Base-by-base conservation (phyloP, 2,797 vertebrate genomes). In the Mormyrops boulengeri region DNA sequence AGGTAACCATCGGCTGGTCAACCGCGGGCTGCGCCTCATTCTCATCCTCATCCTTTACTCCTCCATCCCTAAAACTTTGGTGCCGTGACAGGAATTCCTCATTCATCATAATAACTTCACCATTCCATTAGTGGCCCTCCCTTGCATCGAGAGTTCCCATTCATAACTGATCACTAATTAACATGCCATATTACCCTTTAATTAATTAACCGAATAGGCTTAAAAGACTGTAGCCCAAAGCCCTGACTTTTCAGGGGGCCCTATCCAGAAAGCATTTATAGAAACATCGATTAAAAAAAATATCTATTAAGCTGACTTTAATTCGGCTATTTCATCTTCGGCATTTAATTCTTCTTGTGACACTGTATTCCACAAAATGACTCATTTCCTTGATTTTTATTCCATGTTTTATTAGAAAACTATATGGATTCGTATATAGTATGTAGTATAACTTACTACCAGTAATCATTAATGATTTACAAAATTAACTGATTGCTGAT, bases 1-100 rank as follows among this genome's bases (percentile, higher is more conserved):
- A 99, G 98, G 98, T 99, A 87, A 87, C 86, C 86, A 57, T 30
- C 30, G 17, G 49, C 84, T 85, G 47, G n/a, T 53, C 49, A 53
- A 4, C 9, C 22, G 26, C 47, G 2, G 22, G 47, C 84, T 17
- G 9, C 34, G 47, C 49, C 49, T 85, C 38, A n/a, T 82, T 4
- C 82, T 17, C 82, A 85, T 52, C 5, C 77, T 47, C 84, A 85
- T 52, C 84, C n/a, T 85, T 22, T 49, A 44, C 26, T 85, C 44
- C 84, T 85, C 84, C 49, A 50, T 50, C 49, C 9, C 44, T 50
- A 52, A 85, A 85, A 85, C 26, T 4, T 52, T 85, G 47, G 22
- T 30, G 49, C 49, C 4, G 9, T 52, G 49, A 30, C 84, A 30
- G 22, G 6, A 14, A 26, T 85, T 53, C 22, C 77, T 91, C 92